Evolutionary conservation across 2,113 vertebrate genomes (phyloP).

Genomic region (Colistium nudipinnis): DNA sequence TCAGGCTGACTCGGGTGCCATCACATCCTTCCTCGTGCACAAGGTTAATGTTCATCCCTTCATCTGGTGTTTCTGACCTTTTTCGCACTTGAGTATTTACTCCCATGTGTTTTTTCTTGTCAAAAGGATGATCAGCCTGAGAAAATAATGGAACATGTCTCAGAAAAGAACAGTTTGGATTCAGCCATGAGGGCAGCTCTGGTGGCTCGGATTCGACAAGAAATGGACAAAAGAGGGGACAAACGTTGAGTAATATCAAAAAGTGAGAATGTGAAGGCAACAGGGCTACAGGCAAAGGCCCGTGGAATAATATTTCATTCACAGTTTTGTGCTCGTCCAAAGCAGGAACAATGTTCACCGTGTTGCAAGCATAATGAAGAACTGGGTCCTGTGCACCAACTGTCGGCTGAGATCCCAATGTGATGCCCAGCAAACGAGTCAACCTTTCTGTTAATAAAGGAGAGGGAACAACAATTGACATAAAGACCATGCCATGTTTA

Average conservation of each 20-base stretch:
- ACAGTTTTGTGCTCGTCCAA: conserved; percentile 8
- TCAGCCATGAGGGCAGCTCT: conserved; percentile 85
- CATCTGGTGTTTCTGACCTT: background rate
- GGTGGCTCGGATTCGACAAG: conserved; percentile 82
- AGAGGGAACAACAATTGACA: conserved; percentile 20
- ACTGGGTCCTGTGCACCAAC: conserved; percentile 15
- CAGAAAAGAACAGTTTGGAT: conserved; percentile 85
- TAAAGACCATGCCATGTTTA: conserved; percentile 10
- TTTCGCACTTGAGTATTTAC: background rate
- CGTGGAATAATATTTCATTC: conserved; percentile 10
- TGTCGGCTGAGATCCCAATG: conserved; percentile 25
- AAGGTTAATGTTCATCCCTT: conserved; percentile 79
- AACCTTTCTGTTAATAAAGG: conserved; percentile 1
- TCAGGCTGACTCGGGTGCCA: conserved; percentile 85
- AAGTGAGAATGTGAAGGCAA: conserved; percentile 4
- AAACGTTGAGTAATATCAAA: conserved; percentile 76
- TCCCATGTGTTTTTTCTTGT: conserved; percentile 24
- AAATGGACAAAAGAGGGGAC: conserved; percentile 87
- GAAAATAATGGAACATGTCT: conserved; percentile 84
- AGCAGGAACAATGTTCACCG: conserved; percentile 10
- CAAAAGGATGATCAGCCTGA: conserved; percentile 86
- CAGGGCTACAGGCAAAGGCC: background rate
- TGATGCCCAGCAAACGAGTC: conserved; percentile 2
- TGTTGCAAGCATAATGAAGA: conserved; percentile 6
- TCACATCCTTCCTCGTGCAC: conserved; percentile 89